Conservation (phyloP, 53 echinoderm and acorn worm species). For the Zoroaster sp. region DNA sequence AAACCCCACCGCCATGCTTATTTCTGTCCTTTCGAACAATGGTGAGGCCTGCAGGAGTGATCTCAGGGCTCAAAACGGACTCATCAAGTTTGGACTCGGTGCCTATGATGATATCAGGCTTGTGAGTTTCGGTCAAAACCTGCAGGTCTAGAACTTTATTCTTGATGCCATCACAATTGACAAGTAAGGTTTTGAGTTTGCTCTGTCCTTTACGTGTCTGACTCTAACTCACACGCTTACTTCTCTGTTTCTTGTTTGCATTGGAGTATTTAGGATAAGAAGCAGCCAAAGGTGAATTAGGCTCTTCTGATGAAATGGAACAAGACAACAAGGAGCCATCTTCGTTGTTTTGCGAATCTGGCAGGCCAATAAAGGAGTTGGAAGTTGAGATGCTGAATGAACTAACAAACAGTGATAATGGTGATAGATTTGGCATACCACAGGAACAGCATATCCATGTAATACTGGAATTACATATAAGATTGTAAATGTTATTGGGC, state of each 20-base stretch:
- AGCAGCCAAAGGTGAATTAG: not conserved
- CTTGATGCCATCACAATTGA: constrained; percentile 6
- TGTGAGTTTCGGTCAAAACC: not conserved
- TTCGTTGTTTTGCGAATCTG: not conserved
- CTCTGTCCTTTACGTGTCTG: not conserved
- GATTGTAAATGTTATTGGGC: not conserved
- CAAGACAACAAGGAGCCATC: not conserved
- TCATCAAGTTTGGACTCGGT: constrained; percentile 53
- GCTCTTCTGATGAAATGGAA: not conserved
- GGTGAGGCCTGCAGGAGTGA: constrained; percentile 40
- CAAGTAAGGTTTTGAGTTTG: not conserved
- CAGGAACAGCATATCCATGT: not conserved
- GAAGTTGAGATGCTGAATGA: constrained; percentile 12
- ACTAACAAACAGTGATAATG: not conserved
- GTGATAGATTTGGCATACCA: not conserved
- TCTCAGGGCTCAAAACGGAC: not conserved
- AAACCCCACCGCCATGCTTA: constrained; percentile 51
- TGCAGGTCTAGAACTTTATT: not conserved
- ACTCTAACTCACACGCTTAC: not conserved
- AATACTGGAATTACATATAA: too few relatives aligned
- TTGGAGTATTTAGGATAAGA: not conserved
- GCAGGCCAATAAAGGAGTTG: not conserved
- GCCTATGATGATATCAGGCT: constrained; percentile 44
- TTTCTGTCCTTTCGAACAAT: constrained; percentile 54
- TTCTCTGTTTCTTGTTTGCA: not conserved